Evolutionary conservation across 2,888 invertebrate genomes (phyloP).

Genomic region (Merodon equestris): DNA sequence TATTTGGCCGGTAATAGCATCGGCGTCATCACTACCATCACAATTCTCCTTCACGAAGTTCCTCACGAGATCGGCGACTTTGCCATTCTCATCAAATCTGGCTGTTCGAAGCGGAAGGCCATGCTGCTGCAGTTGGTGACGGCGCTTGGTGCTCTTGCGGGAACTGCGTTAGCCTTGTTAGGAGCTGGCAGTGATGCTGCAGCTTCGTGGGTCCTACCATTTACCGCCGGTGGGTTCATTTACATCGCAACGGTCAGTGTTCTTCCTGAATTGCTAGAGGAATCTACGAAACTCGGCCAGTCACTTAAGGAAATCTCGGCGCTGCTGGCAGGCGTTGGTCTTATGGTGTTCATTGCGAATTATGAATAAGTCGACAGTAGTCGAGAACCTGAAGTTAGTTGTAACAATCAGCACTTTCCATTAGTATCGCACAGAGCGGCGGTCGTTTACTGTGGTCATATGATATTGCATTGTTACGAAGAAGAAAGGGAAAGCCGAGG

Average conservation of each 20-base stretch:
- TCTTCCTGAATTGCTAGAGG: constrained; percentile 96
- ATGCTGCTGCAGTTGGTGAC: constrained; percentile 96
- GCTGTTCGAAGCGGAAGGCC: constrained; percentile 95
- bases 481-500: neutral
- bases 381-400: too few relatives aligned
- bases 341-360: constrained; percentile 96
- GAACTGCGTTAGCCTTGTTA: constrained; percentile 93
- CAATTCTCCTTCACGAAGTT: constrained; percentile 98
- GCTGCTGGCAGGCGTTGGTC: constrained; percentile 91
- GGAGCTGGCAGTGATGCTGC: constrained; percentile 87
- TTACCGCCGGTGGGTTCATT: constrained; percentile 99
- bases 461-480: constrained; percentile 18
- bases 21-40: constrained; percentile 94
- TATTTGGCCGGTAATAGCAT: constrained; percentile 94
- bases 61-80: constrained; percentile 99
- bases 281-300: constrained; percentile 91
- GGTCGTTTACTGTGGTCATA: too few relatives aligned
- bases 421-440: too few relatives aligned
- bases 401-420: too few relatives aligned
- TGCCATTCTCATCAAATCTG: constrained; percentile 98
- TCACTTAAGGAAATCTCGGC: constrained; percentile 95
- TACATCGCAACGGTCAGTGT: constrained; percentile 99
- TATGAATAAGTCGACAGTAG: constrained; percentile 72
- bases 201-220: constrained; percentile 94
- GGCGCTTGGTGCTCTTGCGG: constrained; percentile 95